Evolutionary conservation across 2,797 vertebrate species (phyloP), one percentile per base, ranked within the genome.

Genomic region (Pygocentrus nattereri): DNA sequence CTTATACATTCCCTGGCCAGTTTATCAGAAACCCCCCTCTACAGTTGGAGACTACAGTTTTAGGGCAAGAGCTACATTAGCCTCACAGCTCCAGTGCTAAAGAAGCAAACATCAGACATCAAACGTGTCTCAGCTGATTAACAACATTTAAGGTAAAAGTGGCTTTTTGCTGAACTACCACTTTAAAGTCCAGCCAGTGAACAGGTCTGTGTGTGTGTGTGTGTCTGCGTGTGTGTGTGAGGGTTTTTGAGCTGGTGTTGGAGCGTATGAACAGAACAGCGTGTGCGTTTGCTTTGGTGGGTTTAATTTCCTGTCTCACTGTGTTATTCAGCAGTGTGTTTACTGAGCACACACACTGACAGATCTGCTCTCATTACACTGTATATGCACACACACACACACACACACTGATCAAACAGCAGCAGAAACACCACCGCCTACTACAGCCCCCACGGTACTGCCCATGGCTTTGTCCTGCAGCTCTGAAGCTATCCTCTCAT

Each of bases 231-330:
- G 44, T 81, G 44, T 71, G 59, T 79, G 73, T 58, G 49, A 56
- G 71, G 27, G 47, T 82, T 85, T 84, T 27, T 61, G 41, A 34
- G 18, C 49, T 71, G 38, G 3, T 68, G 78, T 80, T 82, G 15
- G 34, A 19, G 13, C 16, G 18, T 52, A 69, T 64, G 27, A 72
- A 73, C 54, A 73, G 44, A 78, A 65, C 56, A 65, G 62, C 34
- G 50, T 47, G 77, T 61, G 74, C 59, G 72, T 85, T 87, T 87
- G 74, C 81, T 74, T 79, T 65, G 76, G 47, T 73, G 75, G 58
- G 49, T 84, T 87, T 84, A 83, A 87, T 87, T 84, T 87, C 86
- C 86, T 87, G 81, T 84, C 80, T 62, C 72, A 76, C 70, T 72
- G n/a, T 58, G 58, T 76, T 76, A 76, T 59, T 15, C 31, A 68